Evolutionary conservation across 2,113 vertebrate genomes (phyloP).

Genomic region (Nothoprocta perdicaria): DNA sequence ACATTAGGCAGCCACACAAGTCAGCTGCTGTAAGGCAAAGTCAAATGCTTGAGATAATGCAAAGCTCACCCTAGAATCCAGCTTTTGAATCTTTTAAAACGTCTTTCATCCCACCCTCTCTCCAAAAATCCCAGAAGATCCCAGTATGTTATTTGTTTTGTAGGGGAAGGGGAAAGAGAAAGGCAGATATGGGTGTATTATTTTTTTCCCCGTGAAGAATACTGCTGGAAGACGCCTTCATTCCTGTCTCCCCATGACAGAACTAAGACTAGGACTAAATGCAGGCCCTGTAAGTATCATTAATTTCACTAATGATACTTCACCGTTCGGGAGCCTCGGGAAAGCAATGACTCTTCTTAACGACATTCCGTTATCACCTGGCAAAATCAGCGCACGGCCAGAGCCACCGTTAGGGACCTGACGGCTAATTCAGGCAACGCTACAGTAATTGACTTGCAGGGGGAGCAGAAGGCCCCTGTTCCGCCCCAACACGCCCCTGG

Average conservation of each 20-base stretch:
- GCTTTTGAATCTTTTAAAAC: neutral
- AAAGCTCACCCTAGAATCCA: neutral
- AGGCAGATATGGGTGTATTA: neutral
- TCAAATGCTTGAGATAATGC: neutral
- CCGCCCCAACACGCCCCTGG: too few relatives aligned
- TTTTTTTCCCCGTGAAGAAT: too few relatives aligned
- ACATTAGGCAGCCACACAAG: neutral
- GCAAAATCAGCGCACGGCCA: neutral
- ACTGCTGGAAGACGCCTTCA: neutral
- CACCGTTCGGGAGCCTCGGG: neutral
- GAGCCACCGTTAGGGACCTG: neutral
- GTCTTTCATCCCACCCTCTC: neutral
- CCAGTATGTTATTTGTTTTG: too few relatives aligned
- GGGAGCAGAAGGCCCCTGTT: too few relatives aligned
- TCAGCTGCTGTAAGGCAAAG: neutral
- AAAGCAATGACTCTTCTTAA: neutral
- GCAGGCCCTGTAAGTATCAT: neutral
- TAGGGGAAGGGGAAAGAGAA: fast-evolving
- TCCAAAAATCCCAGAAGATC: neutral
- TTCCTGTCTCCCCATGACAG: neutral
- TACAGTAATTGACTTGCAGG: neutral
- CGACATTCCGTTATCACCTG: neutral
- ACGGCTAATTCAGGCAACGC: neutral
- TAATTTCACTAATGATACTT: neutral
- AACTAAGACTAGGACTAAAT: neutral